Percentiles rank a stretch among this genome's conserved stretches.
Evolutionary conservation across 2,797 vertebrate species (phyloP).

Genomic region (Dendrocincla tyrannina): DNA sequence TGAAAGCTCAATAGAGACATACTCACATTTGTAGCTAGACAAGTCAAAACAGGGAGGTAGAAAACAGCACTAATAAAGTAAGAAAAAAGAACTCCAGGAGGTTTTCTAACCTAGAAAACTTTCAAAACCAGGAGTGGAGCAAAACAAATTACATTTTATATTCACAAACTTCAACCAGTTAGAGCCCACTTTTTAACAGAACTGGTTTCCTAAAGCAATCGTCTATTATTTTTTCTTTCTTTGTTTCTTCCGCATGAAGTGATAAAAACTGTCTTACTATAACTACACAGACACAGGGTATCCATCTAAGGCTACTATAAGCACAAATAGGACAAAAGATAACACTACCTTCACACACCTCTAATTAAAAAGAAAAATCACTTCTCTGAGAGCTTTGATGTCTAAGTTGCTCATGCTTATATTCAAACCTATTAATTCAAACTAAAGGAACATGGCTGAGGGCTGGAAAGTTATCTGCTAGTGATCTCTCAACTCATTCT

Average conservation of each 20-base stretch:
- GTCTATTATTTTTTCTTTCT: background rate
- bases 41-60: background rate
- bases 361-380: background rate
- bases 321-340: background rate
- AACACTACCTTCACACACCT: background rate
- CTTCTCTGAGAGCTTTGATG: background rate
- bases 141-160: background rate
- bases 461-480: background rate
- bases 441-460: background rate
- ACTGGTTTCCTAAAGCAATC: background rate
- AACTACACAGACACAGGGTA: background rate
- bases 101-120: background rate
- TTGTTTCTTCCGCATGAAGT: background rate
- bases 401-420: background rate
- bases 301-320: background rate
- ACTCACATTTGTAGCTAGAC: conserved; percentile 3
- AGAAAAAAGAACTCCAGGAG: background rate
- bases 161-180: background rate
- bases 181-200: background rate
- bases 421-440: background rate
- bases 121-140: background rate
- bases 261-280: background rate
- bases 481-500: background rate
- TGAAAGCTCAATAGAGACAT: conserved; percentile 20
- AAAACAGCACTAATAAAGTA: background rate